A percentile compares a stretch with the other conserved stretches of the same genome.
Conservation (phyloP, 2,888 invertebrate genomes). For the Mystacides longicornis region DNA sequence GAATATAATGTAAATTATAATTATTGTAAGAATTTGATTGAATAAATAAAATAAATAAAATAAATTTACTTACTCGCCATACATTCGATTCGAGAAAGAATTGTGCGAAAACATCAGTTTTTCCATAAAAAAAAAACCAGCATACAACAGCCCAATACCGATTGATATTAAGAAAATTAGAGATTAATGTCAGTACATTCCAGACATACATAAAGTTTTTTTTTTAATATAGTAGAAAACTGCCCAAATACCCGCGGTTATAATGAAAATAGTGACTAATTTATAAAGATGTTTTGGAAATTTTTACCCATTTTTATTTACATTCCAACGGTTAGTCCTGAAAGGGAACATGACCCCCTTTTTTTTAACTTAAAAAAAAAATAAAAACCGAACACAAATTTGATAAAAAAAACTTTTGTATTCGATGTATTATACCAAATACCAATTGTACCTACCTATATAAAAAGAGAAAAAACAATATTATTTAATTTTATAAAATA, state of each 20-base stretch:
- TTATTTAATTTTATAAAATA: no score
- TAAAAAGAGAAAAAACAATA: no score
- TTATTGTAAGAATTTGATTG: no score
- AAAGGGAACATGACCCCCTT: neutral
- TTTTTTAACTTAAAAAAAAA: neutral
- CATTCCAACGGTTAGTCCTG: neutral
- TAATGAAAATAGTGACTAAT: neutral
- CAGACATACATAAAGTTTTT: neutral
- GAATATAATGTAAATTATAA: no score
- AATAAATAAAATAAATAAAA: no score
- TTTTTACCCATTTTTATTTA: neutral
- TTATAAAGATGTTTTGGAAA: neutral
- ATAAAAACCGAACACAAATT: neutral
- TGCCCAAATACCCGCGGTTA: neutral
- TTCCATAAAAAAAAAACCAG: neutral
- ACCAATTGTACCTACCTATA: no score
- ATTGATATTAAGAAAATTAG: no score
- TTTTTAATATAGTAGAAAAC: neutral
- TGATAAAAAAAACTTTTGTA: no score
- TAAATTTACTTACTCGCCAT: neutral
- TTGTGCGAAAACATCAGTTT: neutral
- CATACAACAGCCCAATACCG: neutral
- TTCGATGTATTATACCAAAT: no score
- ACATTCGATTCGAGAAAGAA: neutral
- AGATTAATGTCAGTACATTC: no score